Percentiles rank a stretch among this genome's conserved stretches.
Conservation (phyloP, 2,888 invertebrate genomes). For the Rhagonycha lutea region DNA sequence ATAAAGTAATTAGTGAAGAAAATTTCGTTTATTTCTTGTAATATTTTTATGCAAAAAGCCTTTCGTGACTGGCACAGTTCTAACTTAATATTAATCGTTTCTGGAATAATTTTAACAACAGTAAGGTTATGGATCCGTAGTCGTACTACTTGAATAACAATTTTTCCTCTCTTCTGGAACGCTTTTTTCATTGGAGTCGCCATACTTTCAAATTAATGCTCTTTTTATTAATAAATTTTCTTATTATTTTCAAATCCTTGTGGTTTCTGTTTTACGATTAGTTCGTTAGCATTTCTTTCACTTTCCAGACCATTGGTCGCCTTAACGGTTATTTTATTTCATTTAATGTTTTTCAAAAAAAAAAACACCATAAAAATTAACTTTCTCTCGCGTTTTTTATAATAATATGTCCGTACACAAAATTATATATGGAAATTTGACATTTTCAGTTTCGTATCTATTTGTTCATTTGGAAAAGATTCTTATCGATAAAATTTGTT, state of each 20-base stretch:
- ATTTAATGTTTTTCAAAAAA: neutral
- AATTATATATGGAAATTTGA: neutral
- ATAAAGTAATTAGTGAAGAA: neutral
- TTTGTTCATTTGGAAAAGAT: neutral
- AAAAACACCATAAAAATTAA: neutral
- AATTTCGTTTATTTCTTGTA: neutral
- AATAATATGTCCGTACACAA: neutral
- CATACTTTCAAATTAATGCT: neutral
- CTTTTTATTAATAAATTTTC: neutral
- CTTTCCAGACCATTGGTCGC: neutral
- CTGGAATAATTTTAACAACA: neutral
- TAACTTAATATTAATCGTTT: neutral
- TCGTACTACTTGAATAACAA: neutral
- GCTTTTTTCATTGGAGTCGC: neutral
- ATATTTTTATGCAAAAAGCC: neutral
- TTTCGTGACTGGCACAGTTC: neutral
- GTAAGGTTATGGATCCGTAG: neutral
- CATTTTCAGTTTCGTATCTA: neutral
- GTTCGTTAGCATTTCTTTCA: neutral
- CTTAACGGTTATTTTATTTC: neutral
- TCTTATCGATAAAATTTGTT: neutral
- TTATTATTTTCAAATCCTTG: neutral
- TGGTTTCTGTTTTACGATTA: neutral
- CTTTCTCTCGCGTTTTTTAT: neutral
- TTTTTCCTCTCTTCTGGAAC: neutral